phyloP scores from a whole-genome alignment of 2,797 vertebrate genomes.

The Gymnoscopelus microlampas region DNA sequence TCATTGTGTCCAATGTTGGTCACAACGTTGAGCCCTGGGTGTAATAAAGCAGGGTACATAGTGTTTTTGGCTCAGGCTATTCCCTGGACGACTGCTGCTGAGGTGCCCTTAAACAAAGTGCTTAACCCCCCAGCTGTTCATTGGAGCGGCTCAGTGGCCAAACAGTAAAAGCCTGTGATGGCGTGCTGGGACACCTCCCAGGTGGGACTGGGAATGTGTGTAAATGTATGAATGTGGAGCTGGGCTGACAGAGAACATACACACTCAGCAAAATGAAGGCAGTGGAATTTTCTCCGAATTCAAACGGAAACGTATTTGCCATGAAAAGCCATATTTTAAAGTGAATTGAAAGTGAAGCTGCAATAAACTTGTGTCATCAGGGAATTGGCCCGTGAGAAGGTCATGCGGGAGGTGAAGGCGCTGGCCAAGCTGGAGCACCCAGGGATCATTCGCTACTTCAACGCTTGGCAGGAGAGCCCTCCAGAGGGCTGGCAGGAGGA shows the following conservation, averaged over 20 bases:
- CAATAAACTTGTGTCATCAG: slow-evolving; percentile 62
- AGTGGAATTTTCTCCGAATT: too few species aligned
- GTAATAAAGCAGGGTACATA: slow-evolving; percentile 2
- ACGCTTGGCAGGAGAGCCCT: slow-evolving; percentile 98
- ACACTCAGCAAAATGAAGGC: too few species aligned
- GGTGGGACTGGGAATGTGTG: too few species aligned
- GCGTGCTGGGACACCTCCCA: too few species aligned
- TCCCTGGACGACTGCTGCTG: too few species aligned
- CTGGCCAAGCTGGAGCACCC: slow-evolving; percentile 97
- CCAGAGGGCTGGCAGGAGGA: slow-evolving; percentile 97
- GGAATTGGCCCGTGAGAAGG: slow-evolving; percentile 95
- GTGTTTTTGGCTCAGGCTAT: slow-evolving; percentile 4
- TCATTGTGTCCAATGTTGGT: slow-evolving; percentile 10
- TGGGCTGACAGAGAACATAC: too few species aligned
- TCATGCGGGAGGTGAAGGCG: slow-evolving; percentile 98
- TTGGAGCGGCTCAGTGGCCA: not conserved
- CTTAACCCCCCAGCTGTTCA: not conserved
- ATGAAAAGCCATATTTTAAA: too few species aligned
- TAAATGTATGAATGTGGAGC: too few species aligned
- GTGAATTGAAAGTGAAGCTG: too few species aligned
- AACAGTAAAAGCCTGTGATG: too few species aligned
- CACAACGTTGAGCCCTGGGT: slow-evolving; percentile 5
- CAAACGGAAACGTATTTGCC: too few species aligned
- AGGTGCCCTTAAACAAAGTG: too few species aligned
- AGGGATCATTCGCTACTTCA: slow-evolving; percentile 98